phyloP scores from a whole-genome alignment of 2,888 invertebrate species.

The Aphrophora alni region DNA sequence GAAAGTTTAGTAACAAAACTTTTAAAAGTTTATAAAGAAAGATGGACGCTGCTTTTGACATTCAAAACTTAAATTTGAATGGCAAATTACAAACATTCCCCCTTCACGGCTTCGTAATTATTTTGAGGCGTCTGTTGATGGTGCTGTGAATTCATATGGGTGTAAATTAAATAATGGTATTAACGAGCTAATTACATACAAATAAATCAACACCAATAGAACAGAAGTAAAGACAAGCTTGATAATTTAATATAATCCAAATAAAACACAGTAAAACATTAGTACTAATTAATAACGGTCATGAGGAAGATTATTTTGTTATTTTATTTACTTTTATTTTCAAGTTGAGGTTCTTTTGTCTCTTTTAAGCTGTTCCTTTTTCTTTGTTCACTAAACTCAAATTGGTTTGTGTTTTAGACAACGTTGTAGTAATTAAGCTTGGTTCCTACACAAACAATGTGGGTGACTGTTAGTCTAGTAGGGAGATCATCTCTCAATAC shows the following conservation, averaged over 20 bases:
- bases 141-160: no score
- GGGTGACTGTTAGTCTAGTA: neutral
- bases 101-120: neutral
- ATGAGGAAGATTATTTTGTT: no score
- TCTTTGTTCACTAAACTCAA: neutral
- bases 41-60: neutral
- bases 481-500: neutral
- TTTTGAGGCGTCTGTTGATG: neutral
- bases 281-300: no score
- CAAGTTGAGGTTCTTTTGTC: no score
- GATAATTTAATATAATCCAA: no score
- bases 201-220: no score
- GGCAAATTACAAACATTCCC: neutral
- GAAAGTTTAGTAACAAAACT: neutral
- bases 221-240: no score
- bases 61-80: neutral
- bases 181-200: no score
- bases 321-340: no score
- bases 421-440: neutral
- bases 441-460: neutral
- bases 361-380: no score
- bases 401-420: neutral
- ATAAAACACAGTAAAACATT: no score
- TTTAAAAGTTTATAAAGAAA: neutral
- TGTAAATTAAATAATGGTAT: no score